Base-by-base conservation (phyloP, 2,888 invertebrate species). In the Allacma fusca region DNA sequence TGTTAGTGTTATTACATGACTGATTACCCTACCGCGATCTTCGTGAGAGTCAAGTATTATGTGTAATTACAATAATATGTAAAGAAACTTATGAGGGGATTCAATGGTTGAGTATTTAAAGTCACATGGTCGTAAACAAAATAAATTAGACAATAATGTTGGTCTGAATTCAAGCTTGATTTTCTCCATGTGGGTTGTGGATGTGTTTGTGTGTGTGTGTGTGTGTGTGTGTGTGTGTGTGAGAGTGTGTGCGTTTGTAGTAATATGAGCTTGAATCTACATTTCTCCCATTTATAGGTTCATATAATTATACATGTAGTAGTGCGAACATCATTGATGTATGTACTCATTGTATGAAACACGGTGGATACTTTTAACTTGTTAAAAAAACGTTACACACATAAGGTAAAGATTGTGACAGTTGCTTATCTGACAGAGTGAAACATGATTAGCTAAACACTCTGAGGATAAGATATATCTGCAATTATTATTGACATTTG, bases 381-480 rank as follows among this genome's bases (percentile, higher is more conserved):
- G 34, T 4, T 7, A 34, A 34, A 34, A 34, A 34, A 34, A 7
- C 34, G 12, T 23, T 13, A 65, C 1, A n/a, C 29, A 43, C 44
- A 69, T 62, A 62, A 62, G 62, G 43, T 68, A 40, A 40, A 68
- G 69, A 69, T 69, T 69, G 44, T 69, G 69, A 69, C 69, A 69
- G 69, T 69, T 69, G 69, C 69, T 69, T 69, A 69, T 69, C 69
- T 21, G 72, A 13, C 26, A 59, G 59, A 62, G 44, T 64, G 73
- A 74, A 74, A 74, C 73, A 74, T 59, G 73, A 74, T 74, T 74
- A 74, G 73, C 64, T 74, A 74, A 74, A 74, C 64, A 64, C 71
- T 71, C 16, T 24, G 9, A 23, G 73, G 73, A 74, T 74, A 74
- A 74, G 73, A 74, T 74, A 74, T 64, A 43, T 65, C 73, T 71